Conservation (phyloP, 2,888 invertebrate genomes). For the Catocala nupta region DNA sequence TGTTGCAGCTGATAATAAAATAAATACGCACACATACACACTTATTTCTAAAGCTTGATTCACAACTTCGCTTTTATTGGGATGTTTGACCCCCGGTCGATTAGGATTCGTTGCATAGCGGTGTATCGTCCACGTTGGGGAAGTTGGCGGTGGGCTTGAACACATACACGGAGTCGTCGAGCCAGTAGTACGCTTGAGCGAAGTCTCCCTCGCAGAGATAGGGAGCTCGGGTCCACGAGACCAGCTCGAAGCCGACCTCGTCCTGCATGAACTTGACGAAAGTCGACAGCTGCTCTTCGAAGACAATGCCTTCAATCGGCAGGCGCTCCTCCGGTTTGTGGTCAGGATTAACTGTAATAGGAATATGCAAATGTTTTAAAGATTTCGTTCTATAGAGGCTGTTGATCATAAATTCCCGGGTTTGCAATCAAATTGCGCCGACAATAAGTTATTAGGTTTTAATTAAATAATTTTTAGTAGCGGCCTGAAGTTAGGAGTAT, state of each 20-base stretch:
- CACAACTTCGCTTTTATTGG: conserved; percentile 19
- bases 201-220: conserved; percentile 99
- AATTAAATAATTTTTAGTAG: too few relatives aligned
- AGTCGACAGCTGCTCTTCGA: conserved; percentile 93
- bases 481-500: too few relatives aligned
- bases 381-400: too few relatives aligned
- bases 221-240: conserved; percentile 96
- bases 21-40: conserved; percentile 4
- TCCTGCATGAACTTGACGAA: conserved; percentile 88
- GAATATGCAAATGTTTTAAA: not conserved
- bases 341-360: conserved; percentile 87
- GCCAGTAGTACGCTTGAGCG: conserved; percentile 95
- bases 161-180: conserved; percentile 96
- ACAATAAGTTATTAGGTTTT: too few relatives aligned
- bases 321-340: conserved; percentile 91
- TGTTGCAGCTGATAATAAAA: not conserved
- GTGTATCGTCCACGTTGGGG: not conserved
- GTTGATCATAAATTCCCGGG: too few relatives aligned
- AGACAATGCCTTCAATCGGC: conserved; percentile 89
- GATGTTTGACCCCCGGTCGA: not conserved
- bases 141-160: conserved; percentile 76
- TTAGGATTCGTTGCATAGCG: conserved; percentile 9
- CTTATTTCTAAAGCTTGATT: conserved; percentile 25
- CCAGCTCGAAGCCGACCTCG: conserved; percentile 92
- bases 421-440: too few relatives aligned